phyloP scores from a whole-genome alignment of 2,888 invertebrate species.

The Ethmia dodecea region DNA sequence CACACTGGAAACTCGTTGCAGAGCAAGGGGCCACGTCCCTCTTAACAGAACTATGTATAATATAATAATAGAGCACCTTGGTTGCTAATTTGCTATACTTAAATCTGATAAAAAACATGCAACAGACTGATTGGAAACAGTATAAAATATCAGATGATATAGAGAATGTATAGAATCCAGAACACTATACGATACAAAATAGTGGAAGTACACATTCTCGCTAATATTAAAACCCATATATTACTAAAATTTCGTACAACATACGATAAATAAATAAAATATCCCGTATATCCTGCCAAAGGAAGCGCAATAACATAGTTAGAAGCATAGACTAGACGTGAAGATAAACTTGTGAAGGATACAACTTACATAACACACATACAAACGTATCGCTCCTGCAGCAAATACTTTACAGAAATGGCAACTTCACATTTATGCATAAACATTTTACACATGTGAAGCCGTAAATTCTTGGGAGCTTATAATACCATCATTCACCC shows the following conservation, averaged over 20 bases:
- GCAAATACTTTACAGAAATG: constrained; percentile 43
- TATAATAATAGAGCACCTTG: constrained; percentile 70
- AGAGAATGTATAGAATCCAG: constrained; percentile 35
- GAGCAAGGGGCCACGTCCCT: constrained; percentile 64
- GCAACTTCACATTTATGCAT: constrained; percentile 40
- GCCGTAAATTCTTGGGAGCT: constrained; percentile 21
- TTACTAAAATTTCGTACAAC: constrained; percentile 30
- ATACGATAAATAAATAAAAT: constrained; percentile 36
- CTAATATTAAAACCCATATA: constrained; percentile 36
- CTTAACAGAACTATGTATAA: constrained; percentile 62
- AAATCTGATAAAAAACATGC: constrained; percentile 59
- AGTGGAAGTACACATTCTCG: constrained; percentile 46
- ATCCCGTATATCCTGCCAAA: constrained; percentile 30
- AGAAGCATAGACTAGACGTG: constrained; percentile 64
- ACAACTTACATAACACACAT: constrained; percentile 34
- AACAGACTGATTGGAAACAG: constrained; percentile 49
- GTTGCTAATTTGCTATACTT: constrained; percentile 63
- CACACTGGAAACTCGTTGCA: constrained; percentile 74
- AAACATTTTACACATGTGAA: constrained; percentile 27
- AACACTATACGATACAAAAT: constrained; percentile 34
- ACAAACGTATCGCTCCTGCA: constrained; percentile 23
- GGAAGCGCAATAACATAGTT: constrained; percentile 48
- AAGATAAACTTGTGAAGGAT: constrained; percentile 44
- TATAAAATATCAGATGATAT: constrained; percentile 49
- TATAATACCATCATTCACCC: constrained; percentile 18